phyloP scores from a whole-genome alignment of 2,797 vertebrate genomes.

The Danio kyathit region DNA sequence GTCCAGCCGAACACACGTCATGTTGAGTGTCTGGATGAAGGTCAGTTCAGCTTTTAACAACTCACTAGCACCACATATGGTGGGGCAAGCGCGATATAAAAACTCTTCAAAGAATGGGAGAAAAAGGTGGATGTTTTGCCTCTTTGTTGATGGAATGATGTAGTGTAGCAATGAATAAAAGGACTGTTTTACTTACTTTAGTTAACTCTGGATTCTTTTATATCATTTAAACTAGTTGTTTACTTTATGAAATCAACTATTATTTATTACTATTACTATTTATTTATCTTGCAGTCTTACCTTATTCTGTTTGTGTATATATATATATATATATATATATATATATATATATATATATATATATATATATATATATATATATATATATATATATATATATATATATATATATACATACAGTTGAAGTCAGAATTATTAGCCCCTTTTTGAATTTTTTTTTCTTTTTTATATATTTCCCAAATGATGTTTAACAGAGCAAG shows the following conservation, averaged over 20 bases:
- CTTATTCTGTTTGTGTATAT: too few relatives aligned
- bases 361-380: too few relatives aligned
- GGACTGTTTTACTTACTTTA: neutral
- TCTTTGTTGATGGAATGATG: neutral
- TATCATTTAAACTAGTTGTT: neutral
- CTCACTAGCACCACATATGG: neutral
- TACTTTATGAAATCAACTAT: neutral
- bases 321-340: too few relatives aligned
- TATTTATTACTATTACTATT: too few relatives aligned
- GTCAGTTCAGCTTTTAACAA: neutral
- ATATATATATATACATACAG: too few relatives aligned
- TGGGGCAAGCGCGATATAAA: neutral
- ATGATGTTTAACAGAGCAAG: too few relatives aligned
- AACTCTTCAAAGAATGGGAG: neutral
- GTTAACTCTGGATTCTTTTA: neutral
- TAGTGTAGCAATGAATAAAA: neutral
- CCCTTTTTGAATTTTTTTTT: too few relatives aligned
- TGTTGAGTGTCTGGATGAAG: neutral
- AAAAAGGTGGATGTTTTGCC: neutral
- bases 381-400: too few relatives aligned
- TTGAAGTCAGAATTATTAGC: too few relatives aligned
- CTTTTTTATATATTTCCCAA: too few relatives aligned
- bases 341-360: too few relatives aligned
- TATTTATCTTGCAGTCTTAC: too few relatives aligned
- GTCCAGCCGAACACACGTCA: slow-evolving; percentile 8